Conservation (phyloP, 2,113 vertebrate species). For the Melanerpes formicivorus region DNA sequence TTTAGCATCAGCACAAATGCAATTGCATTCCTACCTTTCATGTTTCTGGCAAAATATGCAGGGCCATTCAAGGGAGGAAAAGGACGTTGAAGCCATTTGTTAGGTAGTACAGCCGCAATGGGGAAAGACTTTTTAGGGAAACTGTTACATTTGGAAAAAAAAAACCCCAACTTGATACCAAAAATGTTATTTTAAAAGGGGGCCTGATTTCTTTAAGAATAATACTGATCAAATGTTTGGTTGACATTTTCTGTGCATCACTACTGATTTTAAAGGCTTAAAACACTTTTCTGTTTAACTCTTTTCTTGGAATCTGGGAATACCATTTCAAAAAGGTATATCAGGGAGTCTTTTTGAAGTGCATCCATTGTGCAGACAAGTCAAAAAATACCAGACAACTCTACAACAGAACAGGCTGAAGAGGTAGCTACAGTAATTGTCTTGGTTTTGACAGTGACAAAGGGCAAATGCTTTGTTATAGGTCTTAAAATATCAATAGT, state of each 20-base stretch:
- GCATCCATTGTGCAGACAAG: not conserved
- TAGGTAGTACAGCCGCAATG: not conserved
- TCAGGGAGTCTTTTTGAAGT: not conserved
- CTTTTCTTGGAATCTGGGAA: not conserved
- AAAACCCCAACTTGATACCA: not conserved
- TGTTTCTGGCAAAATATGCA: conserved; percentile 69
- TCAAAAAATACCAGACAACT: not conserved
- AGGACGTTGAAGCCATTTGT: not conserved
- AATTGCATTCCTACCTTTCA: conserved; percentile 60
- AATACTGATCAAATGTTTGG: not conserved
- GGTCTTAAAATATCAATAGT: not conserved
- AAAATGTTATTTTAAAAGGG: not conserved
- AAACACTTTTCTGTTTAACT: not conserved
- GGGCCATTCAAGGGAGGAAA: conserved; percentile 39
- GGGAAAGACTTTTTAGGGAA: not conserved
- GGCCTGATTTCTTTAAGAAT: not conserved
- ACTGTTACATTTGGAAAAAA: not conserved
- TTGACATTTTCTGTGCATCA: not conserved
- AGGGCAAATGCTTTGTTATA: conserved; percentile 15
- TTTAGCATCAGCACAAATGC: conserved; percentile 77
- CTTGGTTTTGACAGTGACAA: conserved; percentile 5
- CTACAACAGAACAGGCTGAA: not conserved
- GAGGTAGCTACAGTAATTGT: not conserved
- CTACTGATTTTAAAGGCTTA: conserved; percentile 3
- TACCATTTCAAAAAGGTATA: not conserved